Conservation (phyloP, 37 sponge, comb jelly and placozoan species). For the Oopsacas minuta region DNA sequence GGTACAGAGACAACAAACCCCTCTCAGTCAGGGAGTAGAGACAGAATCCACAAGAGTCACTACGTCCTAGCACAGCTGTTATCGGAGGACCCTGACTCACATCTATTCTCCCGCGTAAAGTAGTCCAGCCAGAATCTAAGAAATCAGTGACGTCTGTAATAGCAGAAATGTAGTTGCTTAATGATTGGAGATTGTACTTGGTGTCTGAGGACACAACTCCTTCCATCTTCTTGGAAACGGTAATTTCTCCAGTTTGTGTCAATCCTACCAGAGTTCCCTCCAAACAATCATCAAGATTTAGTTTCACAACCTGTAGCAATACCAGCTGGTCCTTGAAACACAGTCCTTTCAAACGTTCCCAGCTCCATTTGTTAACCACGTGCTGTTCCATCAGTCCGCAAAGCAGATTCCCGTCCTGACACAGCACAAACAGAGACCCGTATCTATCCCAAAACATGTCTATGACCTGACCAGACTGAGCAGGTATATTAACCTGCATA, state of each 20-base stretch:
- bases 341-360: not conserved
- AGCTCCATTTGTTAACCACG: not conserved
- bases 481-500: not conserved
- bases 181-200: not conserved
- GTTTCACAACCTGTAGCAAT: not conserved
- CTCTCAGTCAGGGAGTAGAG: not conserved
- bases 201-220: not conserved
- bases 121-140: not conserved
- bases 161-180: not conserved
- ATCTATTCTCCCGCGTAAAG: not conserved
- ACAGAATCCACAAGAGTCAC: not conserved
- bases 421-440: not conserved
- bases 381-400: not conserved
- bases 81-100: not conserved
- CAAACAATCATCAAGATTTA: not conserved
- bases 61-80: not conserved
- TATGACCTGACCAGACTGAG: not conserved
- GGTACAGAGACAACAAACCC: not conserved
- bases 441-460: not conserved
- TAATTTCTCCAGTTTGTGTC: constrained; percentile 1
- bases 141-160: not conserved
- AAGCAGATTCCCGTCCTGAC: not conserved
- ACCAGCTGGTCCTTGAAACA: not conserved
- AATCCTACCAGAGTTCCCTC: not conserved
- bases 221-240: not conserved